Evolutionary conservation across 2,113 vertebrate species (phyloP), one percentile per base, ranked within the genome.

Genomic region (Sitta europaea): DNA sequence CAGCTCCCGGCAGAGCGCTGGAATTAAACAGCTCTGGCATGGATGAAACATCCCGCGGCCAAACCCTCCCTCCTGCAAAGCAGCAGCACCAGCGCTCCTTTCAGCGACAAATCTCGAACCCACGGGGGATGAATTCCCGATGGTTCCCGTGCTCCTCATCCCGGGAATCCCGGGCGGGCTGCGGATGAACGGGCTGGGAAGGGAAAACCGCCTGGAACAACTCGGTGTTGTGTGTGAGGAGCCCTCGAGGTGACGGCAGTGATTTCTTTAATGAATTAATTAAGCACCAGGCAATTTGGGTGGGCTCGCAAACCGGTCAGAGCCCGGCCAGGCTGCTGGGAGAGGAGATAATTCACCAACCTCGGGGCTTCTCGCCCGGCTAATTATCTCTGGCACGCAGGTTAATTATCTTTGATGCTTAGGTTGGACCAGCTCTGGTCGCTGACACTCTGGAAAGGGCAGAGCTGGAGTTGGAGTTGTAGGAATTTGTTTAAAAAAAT

Each of bases 241-340:
- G 86, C 31, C 2, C 36, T 19, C 0, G 27, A 45, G 59, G 13
- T 12, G 79, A 61, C 65, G 38, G 66, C 53, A 28, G 54, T 35
- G 62, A 94, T 90, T 79, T 9, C 51, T 36, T 90, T 95, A 92
- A 97, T 92, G 85, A 80, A 36, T 35, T 75, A 70, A 85, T 93
- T 73, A 73, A 89, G 75, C 24, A 25, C 25, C 7, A 13, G 24
- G 70, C 36, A 43, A 25, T 70, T 55, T 7, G 63, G 80, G 84
- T 14, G 55, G 91, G 94, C 31, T 84, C 45, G 43, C 28, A 21
- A 67, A 22, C 16, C 1, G 14, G 3, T 2, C 11, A 3, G 45
- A 35, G 11, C 53, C 12, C 36, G 35, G 40, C 8, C 7, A 17
- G 73, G 40, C 5, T 1, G 17, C 18, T 43, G n/a, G 51, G 31